Percentiles rank a stretch among this genome's conserved stretches.
These are phyloP conservation scores for Oophaga sylvatica DNA, from an alignment of 2,797 vertebrate species.

Conservation along the genomic window DNA sequence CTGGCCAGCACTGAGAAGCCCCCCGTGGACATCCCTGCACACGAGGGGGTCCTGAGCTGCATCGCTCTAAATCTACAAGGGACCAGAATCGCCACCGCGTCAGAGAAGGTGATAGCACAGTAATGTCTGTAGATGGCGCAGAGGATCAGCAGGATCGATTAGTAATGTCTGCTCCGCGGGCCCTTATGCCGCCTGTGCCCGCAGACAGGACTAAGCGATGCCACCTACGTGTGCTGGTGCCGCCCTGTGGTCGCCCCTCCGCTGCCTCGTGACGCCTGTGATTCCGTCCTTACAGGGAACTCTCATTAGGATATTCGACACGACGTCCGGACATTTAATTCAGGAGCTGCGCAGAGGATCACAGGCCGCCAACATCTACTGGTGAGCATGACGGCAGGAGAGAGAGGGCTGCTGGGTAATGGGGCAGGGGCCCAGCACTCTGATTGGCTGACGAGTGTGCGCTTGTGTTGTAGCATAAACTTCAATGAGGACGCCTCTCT, in stretches of 20 bases:
- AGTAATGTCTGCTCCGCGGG: neutral
- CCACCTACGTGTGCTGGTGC: neutral
- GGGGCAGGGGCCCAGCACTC: neutral
- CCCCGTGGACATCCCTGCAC: slow-evolving; percentile 93
- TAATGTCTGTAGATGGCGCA: neutral
- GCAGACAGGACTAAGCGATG: neutral
- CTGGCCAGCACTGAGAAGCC: slow-evolving; percentile 96
- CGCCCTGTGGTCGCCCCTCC: neutral
- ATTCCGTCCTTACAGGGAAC: slow-evolving; percentile 84
- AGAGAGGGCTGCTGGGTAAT: neutral
- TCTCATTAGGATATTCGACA: slow-evolving; percentile 97
- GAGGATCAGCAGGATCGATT: neutral
- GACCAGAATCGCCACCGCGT: slow-evolving; percentile 94
- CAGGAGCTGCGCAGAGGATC: slow-evolving; percentile 96
- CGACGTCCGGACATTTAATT: slow-evolving; percentile 93
- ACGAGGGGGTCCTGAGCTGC: slow-evolving; percentile 93
- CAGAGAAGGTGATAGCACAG: slow-evolving; percentile 85
- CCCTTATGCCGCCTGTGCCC: too few relatives aligned
- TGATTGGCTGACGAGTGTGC: neutral
- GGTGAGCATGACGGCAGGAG: slow-evolving; percentile 72
- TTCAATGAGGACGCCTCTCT: slow-evolving; percentile 98
- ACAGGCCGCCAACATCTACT: slow-evolving; percentile 97
- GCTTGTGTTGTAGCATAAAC: slow-evolving; percentile 82
- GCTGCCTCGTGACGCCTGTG: neutral
- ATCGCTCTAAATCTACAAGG: slow-evolving; percentile 95